phyloP scores from a whole-genome alignment of 1,140 invertebrate species.

The Sarcophaga peregrina region DNA sequence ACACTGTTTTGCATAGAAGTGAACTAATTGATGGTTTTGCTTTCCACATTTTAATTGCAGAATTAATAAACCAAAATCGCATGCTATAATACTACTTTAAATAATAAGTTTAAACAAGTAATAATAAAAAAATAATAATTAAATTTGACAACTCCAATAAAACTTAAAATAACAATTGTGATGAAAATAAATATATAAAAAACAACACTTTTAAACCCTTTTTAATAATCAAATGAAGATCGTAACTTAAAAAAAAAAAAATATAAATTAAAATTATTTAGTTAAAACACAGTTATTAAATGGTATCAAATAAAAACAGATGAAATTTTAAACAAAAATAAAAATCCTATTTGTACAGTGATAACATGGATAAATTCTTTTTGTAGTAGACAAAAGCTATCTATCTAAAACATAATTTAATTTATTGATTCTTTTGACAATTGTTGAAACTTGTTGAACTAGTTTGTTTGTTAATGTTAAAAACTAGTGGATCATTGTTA shows the following conservation, averaged over 20 bases:
- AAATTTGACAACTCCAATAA: conserved; percentile 15
- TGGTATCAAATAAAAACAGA: not conserved
- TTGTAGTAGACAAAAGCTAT: not conserved
- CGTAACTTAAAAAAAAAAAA: conserved; percentile 1
- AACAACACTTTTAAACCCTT: not conserved
- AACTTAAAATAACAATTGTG: conserved; percentile 7
- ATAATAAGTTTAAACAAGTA: not conserved
- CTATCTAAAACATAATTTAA: not conserved
- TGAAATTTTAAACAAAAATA: not conserved
- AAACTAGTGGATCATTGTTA: conserved; percentile 22
- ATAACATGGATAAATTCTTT: not conserved
- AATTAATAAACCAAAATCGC: conserved; percentile 33
- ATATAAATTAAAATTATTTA: not conserved
- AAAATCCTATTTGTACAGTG: conserved; percentile 2
- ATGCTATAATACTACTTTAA: conserved; percentile 24
- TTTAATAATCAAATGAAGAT: not conserved
- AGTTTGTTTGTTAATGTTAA: conserved; percentile 24
- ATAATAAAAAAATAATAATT: not conserved
- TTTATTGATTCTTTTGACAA: conserved; percentile 7
- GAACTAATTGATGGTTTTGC: conserved; percentile 34
- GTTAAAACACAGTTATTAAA: not conserved
- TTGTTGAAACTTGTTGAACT: conserved; percentile 19
- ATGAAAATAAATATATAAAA: conserved; percentile 15
- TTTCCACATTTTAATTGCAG: conserved; percentile 39
- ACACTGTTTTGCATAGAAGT: conserved; percentile 8